These are phyloP conservation scores for Caenorhabditis sinica DNA, from an alignment of 2,888 invertebrate species.

Conservation along the genomic window DNA sequence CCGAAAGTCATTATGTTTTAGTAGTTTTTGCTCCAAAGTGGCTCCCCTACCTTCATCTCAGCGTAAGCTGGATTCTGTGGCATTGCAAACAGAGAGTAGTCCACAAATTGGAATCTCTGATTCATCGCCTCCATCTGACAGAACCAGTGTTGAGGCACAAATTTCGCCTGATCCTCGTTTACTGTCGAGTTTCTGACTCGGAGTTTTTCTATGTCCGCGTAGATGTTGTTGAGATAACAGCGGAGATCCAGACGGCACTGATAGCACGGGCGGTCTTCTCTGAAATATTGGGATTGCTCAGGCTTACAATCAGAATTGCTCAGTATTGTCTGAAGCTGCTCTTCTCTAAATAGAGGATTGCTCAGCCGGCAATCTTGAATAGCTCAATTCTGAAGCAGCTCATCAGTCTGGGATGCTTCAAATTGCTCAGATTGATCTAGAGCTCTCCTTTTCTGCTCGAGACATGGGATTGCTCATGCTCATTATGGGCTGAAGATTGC, in stretches of 20 bases:
- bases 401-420: too few species aligned
- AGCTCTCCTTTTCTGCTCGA: too few species aligned
- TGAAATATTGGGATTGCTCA: conserved; percentile 15
- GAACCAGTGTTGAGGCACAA: conserved; percentile 50
- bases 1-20: not conserved
- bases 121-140: conserved; percentile 50
- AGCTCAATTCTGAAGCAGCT: too few species aligned
- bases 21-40: not conserved
- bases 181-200: conserved; percentile 11
- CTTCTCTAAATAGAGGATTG: too few species aligned
- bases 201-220: conserved; percentile 11
- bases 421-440: too few species aligned
- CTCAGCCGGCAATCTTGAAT: too few species aligned
- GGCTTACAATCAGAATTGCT: too few species aligned
- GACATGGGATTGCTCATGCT: too few species aligned
- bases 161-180: conserved; percentile 47
- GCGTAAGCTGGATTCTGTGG: conserved; percentile 49
- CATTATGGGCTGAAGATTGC: too few species aligned
- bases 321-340: too few species aligned
- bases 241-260: conserved; percentile 46
- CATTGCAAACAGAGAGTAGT: conserved; percentile 27
- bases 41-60: conserved; percentile 34
- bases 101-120: conserved; percentile 35
- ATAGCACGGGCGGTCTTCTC: conserved; percentile 50
- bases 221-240: conserved; percentile 38